These are phyloP conservation scores for Polymixis flavicincta DNA, from an alignment of 2,888 invertebrate species.

Conservation along the genomic window DNA sequence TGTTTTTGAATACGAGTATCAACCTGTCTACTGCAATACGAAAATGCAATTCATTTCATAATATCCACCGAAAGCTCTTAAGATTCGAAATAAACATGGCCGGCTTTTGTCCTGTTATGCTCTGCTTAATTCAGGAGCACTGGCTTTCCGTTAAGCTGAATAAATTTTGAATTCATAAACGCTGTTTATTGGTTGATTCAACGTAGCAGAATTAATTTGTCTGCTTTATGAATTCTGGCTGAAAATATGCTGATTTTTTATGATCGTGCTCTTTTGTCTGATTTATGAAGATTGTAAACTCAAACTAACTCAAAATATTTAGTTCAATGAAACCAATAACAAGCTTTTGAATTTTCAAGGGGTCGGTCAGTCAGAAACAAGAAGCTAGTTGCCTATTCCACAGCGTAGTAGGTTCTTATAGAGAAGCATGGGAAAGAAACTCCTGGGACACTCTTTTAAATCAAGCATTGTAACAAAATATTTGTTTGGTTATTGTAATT, in stretches of 20 bases:
- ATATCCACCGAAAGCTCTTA: constrained; percentile 10
- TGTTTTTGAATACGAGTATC: not conserved
- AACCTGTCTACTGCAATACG: constrained; percentile 18
- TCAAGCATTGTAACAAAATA: not conserved
- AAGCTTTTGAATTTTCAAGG: not conserved
- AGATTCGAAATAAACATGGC: constrained; percentile 31
- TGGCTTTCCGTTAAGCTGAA: constrained; percentile 32
- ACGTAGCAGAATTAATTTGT: constrained; percentile 20
- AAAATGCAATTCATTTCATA: constrained; percentile 36
- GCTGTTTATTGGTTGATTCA: constrained; percentile 29
- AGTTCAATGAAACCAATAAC: not conserved
- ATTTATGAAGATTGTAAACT: not conserved
- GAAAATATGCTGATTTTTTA: not conserved
- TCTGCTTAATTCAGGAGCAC: constrained; percentile 21
- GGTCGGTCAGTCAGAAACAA: not conserved
- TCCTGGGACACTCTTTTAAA: not conserved
- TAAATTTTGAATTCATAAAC: constrained; percentile 35
- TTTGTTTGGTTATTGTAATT: not conserved
- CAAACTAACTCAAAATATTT: not conserved
- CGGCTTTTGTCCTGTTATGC: constrained; percentile 25
- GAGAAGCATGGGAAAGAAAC: not conserved
- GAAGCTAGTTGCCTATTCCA: not conserved
- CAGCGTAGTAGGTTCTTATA: not conserved
- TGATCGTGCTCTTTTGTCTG: not conserved
- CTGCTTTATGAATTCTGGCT: not conserved